These are phyloP conservation scores for Erynnis tages DNA, from an alignment of 2,888 invertebrate species.

Conservation along the genomic window DNA sequence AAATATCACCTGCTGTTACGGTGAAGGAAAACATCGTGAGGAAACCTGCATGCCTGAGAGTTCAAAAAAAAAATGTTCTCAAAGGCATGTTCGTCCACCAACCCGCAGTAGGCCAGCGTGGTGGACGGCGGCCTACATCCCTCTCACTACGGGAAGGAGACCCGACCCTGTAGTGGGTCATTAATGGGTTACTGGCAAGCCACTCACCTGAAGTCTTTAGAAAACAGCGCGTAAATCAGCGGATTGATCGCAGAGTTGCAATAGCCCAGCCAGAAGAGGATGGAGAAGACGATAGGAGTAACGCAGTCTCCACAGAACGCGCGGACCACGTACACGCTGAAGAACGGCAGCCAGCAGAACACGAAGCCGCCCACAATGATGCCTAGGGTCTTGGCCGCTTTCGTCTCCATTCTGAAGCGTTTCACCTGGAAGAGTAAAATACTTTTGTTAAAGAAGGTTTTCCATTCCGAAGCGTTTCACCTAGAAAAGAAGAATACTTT, in stretches of 20 bases:
- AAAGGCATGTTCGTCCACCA: too few species aligned
- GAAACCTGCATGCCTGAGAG: too few species aligned
- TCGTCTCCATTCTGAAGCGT: slow-evolving; percentile 96
- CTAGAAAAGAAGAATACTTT: slow-evolving; percentile 76
- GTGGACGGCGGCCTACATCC: too few species aligned
- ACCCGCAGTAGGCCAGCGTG: too few species aligned
- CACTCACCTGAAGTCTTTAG: slow-evolving; percentile 89
- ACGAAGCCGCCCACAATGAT: slow-evolving; percentile 99
- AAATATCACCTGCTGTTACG: too few species aligned
- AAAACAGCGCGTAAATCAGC: slow-evolving; percentile 96
- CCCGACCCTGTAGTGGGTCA: too few species aligned
- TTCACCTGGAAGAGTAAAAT: slow-evolving; percentile 86
- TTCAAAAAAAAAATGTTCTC: too few species aligned
- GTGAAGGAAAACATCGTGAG: too few species aligned
- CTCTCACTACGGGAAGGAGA: too few species aligned
- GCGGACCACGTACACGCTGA: slow-evolving; percentile 95
- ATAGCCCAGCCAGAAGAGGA: slow-evolving; percentile 98
- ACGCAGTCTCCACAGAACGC: slow-evolving; percentile 94
- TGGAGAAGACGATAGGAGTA: slow-evolving; percentile 91
- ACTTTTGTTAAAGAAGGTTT: too few species aligned
- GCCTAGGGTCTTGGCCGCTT: slow-evolving; percentile 97
- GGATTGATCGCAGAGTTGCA: slow-evolving; percentile 98
- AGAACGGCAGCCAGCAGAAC: slow-evolving; percentile 98
- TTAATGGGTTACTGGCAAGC: too few species aligned
- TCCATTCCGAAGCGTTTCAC: slow-evolving; percentile 83